Evolutionary conservation across 2,113 vertebrate species (phyloP), one percentile per base, ranked within the genome.

Genomic region (Cebus imitator): DNA sequence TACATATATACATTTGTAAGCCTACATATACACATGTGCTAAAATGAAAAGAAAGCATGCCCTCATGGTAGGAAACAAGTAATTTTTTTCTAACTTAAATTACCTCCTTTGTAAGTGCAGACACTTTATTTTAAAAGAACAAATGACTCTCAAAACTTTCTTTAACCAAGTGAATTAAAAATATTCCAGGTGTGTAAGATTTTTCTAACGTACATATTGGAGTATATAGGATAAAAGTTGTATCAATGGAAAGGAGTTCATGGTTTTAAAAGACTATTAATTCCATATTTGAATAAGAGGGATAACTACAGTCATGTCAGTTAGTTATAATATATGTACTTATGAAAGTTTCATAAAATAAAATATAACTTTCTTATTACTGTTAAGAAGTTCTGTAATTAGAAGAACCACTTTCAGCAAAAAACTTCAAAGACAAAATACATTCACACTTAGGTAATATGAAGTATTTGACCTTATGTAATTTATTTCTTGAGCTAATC

Each of bases 311-410:
- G 68, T 92, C 37, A 76, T 64, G 55, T 88, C 78, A 87, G 87
- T 75, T 73, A 80, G 64, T 89, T 93, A 83, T 16, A 96, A 70
- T 55, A 72, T 88, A 3, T 95, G 57, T 95, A 64, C 58, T 96
- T 12, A 94, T 52, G 92, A 95, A 96, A 95, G 82, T n/a, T 16
- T 50, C n/a, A 68, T 6, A 52, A 79, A 90, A 97, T 97, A 94
- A 97, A 96, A 96, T 90, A 76, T 20, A 92, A 82, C 1, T 0
- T 96, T 82, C 95, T 97, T 97, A 96, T 94, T 96, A 96, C 66
- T 85, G 20, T 76, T 85, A 23, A 20, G 25, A 79, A 68, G 16
- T 61, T 98, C 92, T 96, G 50, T 87, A 45, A 95, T 58, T 96
- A 92, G 57, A 95, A 89, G 90, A 48, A 70, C 7, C 79, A 64